These are phyloP conservation scores for Metallyticus violacea DNA, from an alignment of 2,888 invertebrate species.

Conservation along the genomic window DNA sequence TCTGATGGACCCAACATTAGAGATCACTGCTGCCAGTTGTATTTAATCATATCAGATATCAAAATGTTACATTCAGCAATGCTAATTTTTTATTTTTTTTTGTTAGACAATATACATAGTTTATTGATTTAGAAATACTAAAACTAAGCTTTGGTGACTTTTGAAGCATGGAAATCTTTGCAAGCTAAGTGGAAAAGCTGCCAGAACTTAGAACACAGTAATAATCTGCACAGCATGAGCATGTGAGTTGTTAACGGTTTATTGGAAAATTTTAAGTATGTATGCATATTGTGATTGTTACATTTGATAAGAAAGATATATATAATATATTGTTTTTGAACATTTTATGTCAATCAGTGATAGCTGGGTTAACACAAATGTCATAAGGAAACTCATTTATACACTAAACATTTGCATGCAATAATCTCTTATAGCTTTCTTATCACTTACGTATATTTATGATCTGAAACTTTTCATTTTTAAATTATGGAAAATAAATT, in stretches of 20 bases:
- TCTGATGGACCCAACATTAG: neutral
- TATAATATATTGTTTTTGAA: neutral
- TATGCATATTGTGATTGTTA: neutral
- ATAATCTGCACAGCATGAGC: too few relatives aligned
- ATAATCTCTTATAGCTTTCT: neutral
- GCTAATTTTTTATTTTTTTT: too few relatives aligned
- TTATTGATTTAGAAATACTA: neutral
- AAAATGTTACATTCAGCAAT: neutral
- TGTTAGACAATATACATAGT: too few relatives aligned
- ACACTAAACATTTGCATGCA: neutral
- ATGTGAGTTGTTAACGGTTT: neutral
- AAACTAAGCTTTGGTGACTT: neutral
- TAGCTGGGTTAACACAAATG: neutral
- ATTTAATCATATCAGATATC: neutral
- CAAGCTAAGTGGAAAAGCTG: neutral
- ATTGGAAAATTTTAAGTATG: neutral
- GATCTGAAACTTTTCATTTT: neutral
- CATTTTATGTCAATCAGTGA: neutral
- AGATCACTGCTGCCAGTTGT: neutral
- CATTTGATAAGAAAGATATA: too few relatives aligned
- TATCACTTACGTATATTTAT: neutral
- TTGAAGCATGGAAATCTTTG: neutral
- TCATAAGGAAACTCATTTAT: neutral
- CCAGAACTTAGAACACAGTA: neutral
- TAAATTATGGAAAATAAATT: neutral